Evolutionary conservation across 92 coral and sea anemone species (phyloP).

Genomic region (Micromussa lordhowensis): DNA sequence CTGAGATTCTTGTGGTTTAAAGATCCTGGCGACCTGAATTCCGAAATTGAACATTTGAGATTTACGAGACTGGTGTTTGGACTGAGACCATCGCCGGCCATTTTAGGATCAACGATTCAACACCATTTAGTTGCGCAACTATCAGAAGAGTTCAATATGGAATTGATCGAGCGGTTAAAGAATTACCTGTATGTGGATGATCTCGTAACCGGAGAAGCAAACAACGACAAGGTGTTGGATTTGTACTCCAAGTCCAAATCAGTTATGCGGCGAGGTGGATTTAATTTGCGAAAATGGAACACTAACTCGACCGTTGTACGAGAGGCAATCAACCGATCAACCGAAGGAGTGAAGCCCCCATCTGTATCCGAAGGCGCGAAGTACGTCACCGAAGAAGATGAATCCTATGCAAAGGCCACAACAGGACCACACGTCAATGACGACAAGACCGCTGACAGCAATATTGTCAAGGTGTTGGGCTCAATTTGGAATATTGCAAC

Average conservation of each 20-base stretch:
- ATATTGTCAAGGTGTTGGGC: too few relatives aligned
- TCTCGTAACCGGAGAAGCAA: slow-evolving; percentile 30
- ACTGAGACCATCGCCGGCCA: too few relatives aligned
- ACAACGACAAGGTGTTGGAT: slow-evolving; percentile 12
- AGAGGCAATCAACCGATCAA: too few relatives aligned
- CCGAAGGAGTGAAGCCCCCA: background rate
- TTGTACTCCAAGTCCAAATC: slow-evolving; percentile 44
- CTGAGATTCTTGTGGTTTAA: slow-evolving; percentile 61
- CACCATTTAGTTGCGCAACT: slow-evolving; percentile 34
- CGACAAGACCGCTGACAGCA: slow-evolving; percentile 14
- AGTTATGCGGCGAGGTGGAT: slow-evolving; percentile 57
- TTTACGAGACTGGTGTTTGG: too few relatives aligned
- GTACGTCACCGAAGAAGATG: too few relatives aligned
- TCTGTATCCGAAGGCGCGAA: background rate
- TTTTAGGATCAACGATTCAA: slow-evolving; percentile 52
- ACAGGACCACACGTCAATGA: slow-evolving; percentile 30
- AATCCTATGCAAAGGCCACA: slow-evolving; percentile 53
- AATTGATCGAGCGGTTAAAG: too few relatives aligned
- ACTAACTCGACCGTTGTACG: too few relatives aligned
- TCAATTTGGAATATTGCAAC: too few relatives aligned
- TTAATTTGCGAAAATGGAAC: slow-evolving; percentile 49
- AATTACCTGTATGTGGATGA: slow-evolving; percentile 34
- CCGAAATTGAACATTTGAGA: slow-evolving; percentile 29
- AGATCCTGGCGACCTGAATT: slow-evolving; percentile 41
- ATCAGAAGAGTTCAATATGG: too few relatives aligned